Base-by-base conservation (phyloP, 2,113 vertebrate species). In the Solea solea region DNA sequence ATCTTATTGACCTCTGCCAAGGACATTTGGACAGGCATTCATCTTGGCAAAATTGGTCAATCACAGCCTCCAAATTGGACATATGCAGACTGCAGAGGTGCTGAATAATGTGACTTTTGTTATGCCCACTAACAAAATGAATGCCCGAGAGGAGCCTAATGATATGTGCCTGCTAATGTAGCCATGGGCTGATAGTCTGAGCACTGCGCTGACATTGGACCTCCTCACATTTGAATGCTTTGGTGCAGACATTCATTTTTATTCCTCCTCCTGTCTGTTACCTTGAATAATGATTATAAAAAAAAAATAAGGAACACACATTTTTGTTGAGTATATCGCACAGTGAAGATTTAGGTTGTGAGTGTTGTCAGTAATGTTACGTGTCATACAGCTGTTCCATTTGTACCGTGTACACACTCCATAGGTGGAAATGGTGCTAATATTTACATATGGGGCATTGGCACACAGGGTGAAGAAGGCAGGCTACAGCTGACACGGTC, bases 1-100 rank as follows among this genome's bases (percentile, higher is more conserved):
- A 66, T 82, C 68, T 76, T 76, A 75, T 80, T 89, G 88, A 90
- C 90, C 83, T 84, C 66, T 85, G 62, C 62, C 78, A 90, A 90
- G 90, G 90, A 83, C 86, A 63, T 81, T 83, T 78, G 82, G 83
- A 88, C 68, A 16, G 72, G 28, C 70, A 83, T 88, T 90, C 84
- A 84, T 86, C 77, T 85, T 63, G 67, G 84, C 72, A 75, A 83
- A 89, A 88, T 76, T 74, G 68, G 71, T 84, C 89, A 90, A 89
- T 88, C 78, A 77, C 76, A 80, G 66, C 51, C 7, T 60, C 75
- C 60, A 82, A 82, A 85, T 86, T 82, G 80, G 75, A 84, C 72
- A 72, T 78, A 79, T 86, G 80, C 82, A 87, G 79, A 82, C 81
- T 59, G 64, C 77, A 77, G 69, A 73, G 54, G 60, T 46, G 73